Evolutionary conservation across 2,113 vertebrate species (phyloP).

Genomic region (Seriola aureovittata): DNA sequence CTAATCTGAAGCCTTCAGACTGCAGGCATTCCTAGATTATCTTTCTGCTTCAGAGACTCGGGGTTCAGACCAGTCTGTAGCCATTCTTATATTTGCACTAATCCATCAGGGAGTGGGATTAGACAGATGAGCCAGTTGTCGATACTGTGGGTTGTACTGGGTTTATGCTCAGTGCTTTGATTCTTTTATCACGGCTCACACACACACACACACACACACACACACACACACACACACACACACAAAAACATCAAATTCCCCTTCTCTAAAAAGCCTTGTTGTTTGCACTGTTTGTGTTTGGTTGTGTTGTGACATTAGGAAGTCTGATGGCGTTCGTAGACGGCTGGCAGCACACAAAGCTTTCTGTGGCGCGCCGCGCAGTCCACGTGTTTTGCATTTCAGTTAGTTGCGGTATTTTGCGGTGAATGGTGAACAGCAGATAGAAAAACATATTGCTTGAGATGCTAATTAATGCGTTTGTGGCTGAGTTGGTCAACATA

Average conservation of each 20-base stretch:
- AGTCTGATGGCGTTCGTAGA: slow-evolving; percentile 23
- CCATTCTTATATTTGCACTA: slow-evolving; percentile 69
- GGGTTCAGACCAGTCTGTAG: slow-evolving; percentile 51
- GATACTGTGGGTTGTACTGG: slow-evolving; percentile 36
- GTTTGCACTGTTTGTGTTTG: background rate
- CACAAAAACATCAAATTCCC: slow-evolving; percentile 9
- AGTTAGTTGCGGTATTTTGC: slow-evolving; percentile 11
- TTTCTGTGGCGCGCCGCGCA: background rate
- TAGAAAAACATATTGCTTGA: slow-evolving; percentile 22
- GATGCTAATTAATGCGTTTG: slow-evolving; percentile 44
- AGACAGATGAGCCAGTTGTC: slow-evolving; percentile 68
- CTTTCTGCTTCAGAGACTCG: slow-evolving; percentile 43
- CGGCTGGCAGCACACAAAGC: slow-evolving; percentile 22
- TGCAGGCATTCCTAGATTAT: slow-evolving; percentile 62
- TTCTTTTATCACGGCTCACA: slow-evolving; percentile 39
- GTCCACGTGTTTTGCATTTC: slow-evolving; percentile 40
- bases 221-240: slow-evolving; percentile 1
- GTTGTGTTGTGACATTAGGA: slow-evolving; percentile 28
- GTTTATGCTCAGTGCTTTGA: slow-evolving; percentile 35
- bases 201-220: background rate
- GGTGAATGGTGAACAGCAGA: slow-evolving; percentile 4
- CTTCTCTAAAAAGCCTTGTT: slow-evolving; percentile 20
- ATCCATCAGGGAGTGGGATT: slow-evolving; percentile 72
- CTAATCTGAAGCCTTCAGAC: slow-evolving; percentile 60
- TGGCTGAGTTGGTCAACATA: slow-evolving; percentile 9